Percentiles rank a stretch among this genome's conserved stretches.
These are phyloP conservation scores for Discoglossus pictus DNA, from an alignment of 2,797 vertebrate species.

Conservation along the genomic window DNA sequence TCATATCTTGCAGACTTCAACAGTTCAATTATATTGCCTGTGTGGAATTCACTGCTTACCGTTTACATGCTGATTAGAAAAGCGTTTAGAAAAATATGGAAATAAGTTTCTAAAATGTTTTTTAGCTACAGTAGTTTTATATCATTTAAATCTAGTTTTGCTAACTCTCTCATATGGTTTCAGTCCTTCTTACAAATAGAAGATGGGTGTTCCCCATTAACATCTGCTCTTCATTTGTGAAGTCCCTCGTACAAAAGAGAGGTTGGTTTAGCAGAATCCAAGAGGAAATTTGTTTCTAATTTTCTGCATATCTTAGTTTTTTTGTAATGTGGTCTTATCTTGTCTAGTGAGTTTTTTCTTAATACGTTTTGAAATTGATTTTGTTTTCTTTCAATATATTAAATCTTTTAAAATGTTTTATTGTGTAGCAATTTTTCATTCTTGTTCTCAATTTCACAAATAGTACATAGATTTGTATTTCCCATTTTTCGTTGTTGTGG, in stretches of 20 bases:
- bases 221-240: constrained; percentile 44
- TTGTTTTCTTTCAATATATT: too few relatives aligned
- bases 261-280: constrained; percentile 15
- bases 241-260: constrained; percentile 33
- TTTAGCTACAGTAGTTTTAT: too few relatives aligned
- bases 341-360: too few relatives aligned
- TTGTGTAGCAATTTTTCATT: neutral
- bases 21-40: neutral
- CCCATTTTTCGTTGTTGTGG: too few relatives aligned
- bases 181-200: constrained; percentile 13
- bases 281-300: constrained; percentile 46
- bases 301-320: constrained; percentile 19
- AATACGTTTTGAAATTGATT: too few relatives aligned
- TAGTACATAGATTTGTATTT: neutral
- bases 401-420: neutral
- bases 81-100: neutral
- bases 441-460: too few relatives aligned
- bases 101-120: too few relatives aligned
- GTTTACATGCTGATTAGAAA: neutral
- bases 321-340: neutral
- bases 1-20: too few relatives aligned
- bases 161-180: too few relatives aligned
- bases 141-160: too few relatives aligned
- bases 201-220: constrained; percentile 39
- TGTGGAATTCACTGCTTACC: neutral